Evolutionary conservation across 2,113 vertebrate species (phyloP).

Genomic region (Diphyllodes magnificus): DNA sequence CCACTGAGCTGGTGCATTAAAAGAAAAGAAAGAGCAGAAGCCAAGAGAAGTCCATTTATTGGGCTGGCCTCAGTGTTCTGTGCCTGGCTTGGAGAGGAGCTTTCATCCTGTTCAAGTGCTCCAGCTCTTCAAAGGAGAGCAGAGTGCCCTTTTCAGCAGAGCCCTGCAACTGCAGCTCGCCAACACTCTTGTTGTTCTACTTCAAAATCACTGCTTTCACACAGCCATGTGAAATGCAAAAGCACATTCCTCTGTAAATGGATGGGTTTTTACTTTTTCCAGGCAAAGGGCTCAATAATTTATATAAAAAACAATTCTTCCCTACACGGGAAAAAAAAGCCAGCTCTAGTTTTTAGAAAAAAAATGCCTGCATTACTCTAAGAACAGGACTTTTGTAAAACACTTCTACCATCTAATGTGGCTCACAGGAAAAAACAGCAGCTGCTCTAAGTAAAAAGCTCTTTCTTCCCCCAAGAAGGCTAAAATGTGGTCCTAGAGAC

Average conservation of each 20-base stretch:
- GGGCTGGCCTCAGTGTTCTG: neutral
- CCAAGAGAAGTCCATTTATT: neutral
- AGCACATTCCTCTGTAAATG: constrained; percentile 49
- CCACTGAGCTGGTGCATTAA: neutral
- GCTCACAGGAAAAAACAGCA: neutral
- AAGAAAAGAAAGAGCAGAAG: neutral
- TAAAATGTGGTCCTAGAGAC: neutral
- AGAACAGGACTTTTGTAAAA: neutral
- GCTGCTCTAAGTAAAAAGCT: neutral
- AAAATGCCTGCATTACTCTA: neutral
- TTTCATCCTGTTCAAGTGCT: constrained; percentile 39
- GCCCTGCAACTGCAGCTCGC: neutral
- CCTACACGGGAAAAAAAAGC: neutral
- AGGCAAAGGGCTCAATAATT: neutral
- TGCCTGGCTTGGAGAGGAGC: neutral
- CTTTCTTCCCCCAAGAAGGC: neutral
- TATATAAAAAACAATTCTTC: neutral
- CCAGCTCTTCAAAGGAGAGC: constrained; percentile 37
- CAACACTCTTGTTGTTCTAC: neutral
- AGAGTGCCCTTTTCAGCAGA: constrained; percentile 12
- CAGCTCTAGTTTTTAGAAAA: neutral
- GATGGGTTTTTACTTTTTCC: neutral
- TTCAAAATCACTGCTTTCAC: neutral
- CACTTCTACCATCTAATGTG: neutral
- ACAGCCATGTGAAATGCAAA: neutral